Percentiles rank a stretch among this genome's conserved stretches.
These are phyloP conservation scores for Prionailurus viverrinus DNA, from an alignment of 2,113 vertebrate genomes.

Conservation along the genomic window DNA sequence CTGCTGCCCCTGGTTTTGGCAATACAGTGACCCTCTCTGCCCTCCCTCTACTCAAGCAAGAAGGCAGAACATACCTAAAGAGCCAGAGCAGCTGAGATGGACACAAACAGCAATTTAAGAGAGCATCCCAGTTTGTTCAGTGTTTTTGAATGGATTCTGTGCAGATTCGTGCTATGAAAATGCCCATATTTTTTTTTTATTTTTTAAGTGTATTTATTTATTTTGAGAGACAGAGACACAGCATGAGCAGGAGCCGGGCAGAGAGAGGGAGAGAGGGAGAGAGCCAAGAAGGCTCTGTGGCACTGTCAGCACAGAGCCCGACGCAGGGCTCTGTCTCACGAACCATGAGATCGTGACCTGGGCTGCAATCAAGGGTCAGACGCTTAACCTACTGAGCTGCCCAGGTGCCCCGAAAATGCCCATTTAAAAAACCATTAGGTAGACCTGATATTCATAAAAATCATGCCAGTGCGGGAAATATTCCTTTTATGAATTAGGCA, in stretches of 20 bases:
- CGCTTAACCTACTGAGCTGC: no score
- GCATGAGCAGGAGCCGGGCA: no score
- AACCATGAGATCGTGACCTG: no score
- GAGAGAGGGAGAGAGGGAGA: no score
- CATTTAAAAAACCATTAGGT: slow-evolving; percentile 30
- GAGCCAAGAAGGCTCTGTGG: no score
- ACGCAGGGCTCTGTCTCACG: no score
- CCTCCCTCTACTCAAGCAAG: background rate
- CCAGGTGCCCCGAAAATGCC: background rate
- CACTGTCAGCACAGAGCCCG: no score
- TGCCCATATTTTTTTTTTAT: background rate
- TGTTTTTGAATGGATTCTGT: background rate
- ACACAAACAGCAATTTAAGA: background rate
- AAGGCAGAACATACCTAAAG: background rate
- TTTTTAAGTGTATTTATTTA: no score
- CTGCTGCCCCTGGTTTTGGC: background rate
- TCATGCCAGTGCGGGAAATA: background rate
- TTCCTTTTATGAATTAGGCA: slow-evolving; percentile 80
- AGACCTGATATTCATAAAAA: slow-evolving; percentile 71
- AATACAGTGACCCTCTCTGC: background rate
- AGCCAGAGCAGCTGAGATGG: background rate
- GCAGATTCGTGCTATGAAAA: background rate
- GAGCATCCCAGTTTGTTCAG: background rate
- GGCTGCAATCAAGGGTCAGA: no score
- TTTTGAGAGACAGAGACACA: no score